Percentiles rank a stretch among this genome's conserved stretches.
Evolutionary conservation across 2,113 vertebrate species (phyloP).

Genomic region (Bufo bufo): DNA sequence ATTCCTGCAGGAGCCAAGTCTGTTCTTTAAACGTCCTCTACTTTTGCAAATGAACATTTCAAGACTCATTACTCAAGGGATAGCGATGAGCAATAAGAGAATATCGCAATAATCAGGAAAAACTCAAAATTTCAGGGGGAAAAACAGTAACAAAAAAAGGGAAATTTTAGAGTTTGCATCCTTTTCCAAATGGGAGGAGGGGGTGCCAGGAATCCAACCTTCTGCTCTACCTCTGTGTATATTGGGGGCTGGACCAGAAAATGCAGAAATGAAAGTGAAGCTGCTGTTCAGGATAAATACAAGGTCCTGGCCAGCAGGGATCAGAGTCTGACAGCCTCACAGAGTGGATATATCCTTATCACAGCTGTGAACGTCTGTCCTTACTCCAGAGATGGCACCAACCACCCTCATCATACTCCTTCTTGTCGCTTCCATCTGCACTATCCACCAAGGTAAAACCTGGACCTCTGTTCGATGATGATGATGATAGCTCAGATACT

Average conservation of each 20-base stretch:
- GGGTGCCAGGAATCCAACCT: background rate
- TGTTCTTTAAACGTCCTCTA: background rate
- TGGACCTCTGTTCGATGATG: background rate
- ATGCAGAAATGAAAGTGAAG: background rate
- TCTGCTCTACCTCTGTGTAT: background rate
- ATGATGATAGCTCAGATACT: background rate
- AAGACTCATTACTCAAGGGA: background rate
- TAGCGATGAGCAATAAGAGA: background rate
- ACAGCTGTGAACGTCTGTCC: background rate
- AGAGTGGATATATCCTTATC: slow-evolving; percentile 3
- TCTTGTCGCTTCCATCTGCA: background rate
- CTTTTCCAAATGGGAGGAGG: background rate
- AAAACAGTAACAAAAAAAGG: background rate
- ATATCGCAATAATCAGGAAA: background rate
- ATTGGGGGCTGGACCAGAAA: background rate
- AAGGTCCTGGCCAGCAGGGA: background rate
- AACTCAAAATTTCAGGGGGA: background rate
- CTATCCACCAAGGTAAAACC: background rate
- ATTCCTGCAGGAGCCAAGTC: background rate
- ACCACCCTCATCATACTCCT: background rate
- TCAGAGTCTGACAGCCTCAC: background rate
- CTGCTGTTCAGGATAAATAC: background rate
- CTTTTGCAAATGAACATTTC: background rate
- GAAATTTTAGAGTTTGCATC: background rate
- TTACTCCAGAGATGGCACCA: background rate